Evolutionary conservation across 2,797 vertebrate genomes (phyloP), one percentile per base, ranked within the genome.

Genomic region (Saxicola maurus): DNA sequence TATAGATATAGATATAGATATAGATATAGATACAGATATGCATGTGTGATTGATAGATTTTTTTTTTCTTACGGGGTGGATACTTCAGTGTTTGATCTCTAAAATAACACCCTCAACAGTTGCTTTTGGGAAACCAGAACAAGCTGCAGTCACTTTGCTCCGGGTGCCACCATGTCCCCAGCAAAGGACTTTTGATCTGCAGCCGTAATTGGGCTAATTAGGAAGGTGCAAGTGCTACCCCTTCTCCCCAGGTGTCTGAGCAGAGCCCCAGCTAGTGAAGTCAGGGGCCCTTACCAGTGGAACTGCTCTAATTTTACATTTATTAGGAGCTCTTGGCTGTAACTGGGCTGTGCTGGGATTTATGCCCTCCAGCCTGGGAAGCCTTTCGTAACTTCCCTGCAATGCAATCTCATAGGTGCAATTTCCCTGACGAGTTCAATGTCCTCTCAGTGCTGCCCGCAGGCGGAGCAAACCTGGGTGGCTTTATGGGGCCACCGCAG

Each of bases 131-230:
- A 87, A 89, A 35, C 21, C 43, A 51, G 75, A 65, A 68, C 51
- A 27, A 87, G 35, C 51, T 31, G 42, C 60, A 82, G 45, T 46
- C 31, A 16, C 82, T 73, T 82, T 3, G 33, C 52, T 82, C 48
- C 1, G 0, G 73, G 68, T 82, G 60, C 76, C 57, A 49, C 83
- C 0, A 0, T 19, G 43, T 82, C 57, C 52, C 88, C 40, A 12
- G 64, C 38, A 40, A 89, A 68, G 72, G 64, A 76, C 52, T 69
- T 92, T 23, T 48, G 64, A 79, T 92, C 79, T 82, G 64, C 82
- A 82, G 51, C 13, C 2, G 19, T 73, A 94, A 87, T 28, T 82
- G 82, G 67, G 82, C 59, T 92, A 55, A 86, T 92, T 82, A 82
- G 72, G 48, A 81, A 62, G 30, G 31, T 68, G 62, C 19, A 31